These are phyloP conservation scores for Thalassoma bifasciatum DNA, from an alignment of 2,113 vertebrate genomes.

Conservation along the genomic window DNA sequence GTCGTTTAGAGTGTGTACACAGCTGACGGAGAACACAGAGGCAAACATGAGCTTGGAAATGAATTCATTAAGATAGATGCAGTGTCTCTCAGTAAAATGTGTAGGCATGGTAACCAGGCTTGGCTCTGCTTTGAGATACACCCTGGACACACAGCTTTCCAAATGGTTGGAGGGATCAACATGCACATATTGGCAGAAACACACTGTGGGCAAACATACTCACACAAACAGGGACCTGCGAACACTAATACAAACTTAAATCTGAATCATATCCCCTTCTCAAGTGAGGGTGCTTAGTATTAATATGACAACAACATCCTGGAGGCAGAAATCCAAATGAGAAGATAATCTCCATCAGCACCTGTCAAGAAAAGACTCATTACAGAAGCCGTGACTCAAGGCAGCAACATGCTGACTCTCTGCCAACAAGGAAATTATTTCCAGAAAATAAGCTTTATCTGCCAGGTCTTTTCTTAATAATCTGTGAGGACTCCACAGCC, in stretches of 20 bases:
- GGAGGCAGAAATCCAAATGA: conserved; percentile 64
- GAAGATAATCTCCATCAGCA: conserved; percentile 67
- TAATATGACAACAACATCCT: conserved; percentile 74
- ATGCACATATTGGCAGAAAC: conserved; percentile 2
- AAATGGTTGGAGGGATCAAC: conserved; percentile 44
- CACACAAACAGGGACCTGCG: conserved; percentile 8
- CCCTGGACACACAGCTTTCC: conserved; percentile 50
- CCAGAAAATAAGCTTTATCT: conserved; percentile 70
- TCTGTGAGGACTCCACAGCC: conserved; percentile 64
- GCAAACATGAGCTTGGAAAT: conserved; percentile 79
- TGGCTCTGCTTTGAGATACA: conserved; percentile 48
- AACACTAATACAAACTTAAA: conserved; percentile 14
- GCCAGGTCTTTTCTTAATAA: conserved; percentile 61
- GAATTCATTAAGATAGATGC: conserved; percentile 79
- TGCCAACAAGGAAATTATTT: conserved; percentile 73
- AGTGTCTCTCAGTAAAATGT: conserved; percentile 53
- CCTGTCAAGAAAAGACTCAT: conserved; percentile 61
- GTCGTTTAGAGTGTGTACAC: conserved; percentile 79
- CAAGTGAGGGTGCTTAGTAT: conserved; percentile 57
- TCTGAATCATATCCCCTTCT: conserved; percentile 52
- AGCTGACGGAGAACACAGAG: conserved; percentile 68
- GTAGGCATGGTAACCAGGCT: conserved; percentile 78
- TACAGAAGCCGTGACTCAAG: conserved; percentile 53
- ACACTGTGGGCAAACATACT: conserved; percentile 6
- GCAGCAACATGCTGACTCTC: conserved; percentile 44